phyloP scores from a whole-genome alignment of 2,797 vertebrate genomes.

The Columba guinea region DNA sequence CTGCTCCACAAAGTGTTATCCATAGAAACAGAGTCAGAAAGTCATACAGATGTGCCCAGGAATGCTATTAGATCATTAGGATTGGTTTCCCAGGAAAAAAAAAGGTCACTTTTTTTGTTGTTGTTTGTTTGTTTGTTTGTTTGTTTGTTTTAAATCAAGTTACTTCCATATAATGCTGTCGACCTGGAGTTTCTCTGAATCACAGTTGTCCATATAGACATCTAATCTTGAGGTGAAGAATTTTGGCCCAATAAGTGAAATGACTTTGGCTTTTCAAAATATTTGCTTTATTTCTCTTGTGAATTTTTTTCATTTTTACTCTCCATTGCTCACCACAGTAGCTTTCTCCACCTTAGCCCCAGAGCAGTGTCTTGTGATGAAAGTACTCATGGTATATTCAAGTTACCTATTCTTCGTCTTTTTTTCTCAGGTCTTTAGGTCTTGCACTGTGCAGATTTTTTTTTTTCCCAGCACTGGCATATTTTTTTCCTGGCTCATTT shows the following conservation, averaged over 20 bases:
- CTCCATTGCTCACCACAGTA: neutral
- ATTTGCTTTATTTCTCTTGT: neutral
- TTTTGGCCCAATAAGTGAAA: neutral
- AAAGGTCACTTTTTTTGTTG: neutral
- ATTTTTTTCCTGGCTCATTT: conserved; percentile 16
- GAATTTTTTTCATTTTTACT: neutral
- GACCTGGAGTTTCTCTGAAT: neutral
- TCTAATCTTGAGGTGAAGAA: neutral
- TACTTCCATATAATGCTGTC: neutral
- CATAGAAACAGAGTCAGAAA: neutral
- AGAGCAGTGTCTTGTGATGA: neutral
- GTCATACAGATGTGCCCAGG: neutral
- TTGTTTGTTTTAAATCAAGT: neutral
- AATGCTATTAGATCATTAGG: neutral
- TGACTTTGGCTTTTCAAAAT: neutral
- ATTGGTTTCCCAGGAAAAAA: neutral
- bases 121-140: neutral
- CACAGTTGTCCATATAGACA: neutral
- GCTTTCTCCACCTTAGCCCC: neutral
- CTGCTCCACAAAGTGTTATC: conserved; percentile 6
- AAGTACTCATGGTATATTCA: neutral
- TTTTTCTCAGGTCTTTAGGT: neutral
- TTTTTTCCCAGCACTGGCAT: neutral
- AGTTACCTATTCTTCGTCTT: neutral
- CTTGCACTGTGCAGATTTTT: neutral